Evolutionary conservation across 1,140 invertebrate species (phyloP).

Genomic region (Maniola jurtina): DNA sequence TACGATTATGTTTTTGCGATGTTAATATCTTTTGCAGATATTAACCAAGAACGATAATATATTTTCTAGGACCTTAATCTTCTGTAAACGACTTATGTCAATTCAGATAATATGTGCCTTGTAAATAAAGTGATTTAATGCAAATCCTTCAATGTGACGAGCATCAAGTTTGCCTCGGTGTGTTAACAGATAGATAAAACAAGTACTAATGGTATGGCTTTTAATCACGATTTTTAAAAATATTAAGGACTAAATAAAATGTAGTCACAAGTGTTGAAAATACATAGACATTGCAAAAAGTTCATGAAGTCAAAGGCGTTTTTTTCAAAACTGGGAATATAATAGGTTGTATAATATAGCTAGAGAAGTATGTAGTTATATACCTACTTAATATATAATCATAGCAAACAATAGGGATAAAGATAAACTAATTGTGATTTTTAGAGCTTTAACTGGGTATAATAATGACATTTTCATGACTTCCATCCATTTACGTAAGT

Average conservation of each 20-base stretch:
- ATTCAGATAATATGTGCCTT: constrained; percentile 10
- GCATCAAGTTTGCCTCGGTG: not conserved
- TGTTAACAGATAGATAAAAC: not conserved
- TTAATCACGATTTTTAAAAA: not conserved
- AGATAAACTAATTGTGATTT: too few species aligned
- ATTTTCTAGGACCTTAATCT: not conserved
- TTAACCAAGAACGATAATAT: not conserved
- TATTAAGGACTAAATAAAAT: not conserved
- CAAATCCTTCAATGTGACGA: constrained; percentile 18
- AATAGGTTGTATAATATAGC: too few species aligned
- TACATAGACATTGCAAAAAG: too few species aligned
- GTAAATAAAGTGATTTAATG: constrained; percentile 18
- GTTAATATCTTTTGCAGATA: not conserved
- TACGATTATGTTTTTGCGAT: not conserved
- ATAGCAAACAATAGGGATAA: too few species aligned
- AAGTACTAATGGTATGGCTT: not conserved
- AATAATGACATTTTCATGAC: too few species aligned
- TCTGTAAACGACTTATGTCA: constrained; percentile 10
- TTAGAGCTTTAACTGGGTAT: too few species aligned
- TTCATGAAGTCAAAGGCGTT: too few species aligned
- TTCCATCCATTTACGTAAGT: too few species aligned
- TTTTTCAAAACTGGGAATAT: too few species aligned
- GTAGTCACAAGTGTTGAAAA: too few species aligned
- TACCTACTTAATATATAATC: too few species aligned
- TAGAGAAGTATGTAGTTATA: too few species aligned